Conservation (phyloP, 2,888 invertebrate genomes). For the Ophion obscuratus region DNA sequence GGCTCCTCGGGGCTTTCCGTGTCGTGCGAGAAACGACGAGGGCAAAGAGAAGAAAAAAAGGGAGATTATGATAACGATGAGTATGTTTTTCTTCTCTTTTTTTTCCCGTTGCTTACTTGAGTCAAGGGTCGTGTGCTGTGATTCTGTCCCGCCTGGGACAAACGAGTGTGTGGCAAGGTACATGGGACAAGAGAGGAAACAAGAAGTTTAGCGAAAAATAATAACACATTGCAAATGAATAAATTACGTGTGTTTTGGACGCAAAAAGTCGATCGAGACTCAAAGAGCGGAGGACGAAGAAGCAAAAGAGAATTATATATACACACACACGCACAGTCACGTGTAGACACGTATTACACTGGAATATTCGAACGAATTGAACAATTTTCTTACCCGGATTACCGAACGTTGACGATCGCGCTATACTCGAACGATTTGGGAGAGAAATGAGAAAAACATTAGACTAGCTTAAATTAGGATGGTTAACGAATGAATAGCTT, state of each 20-base stretch:
- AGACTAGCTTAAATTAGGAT: slow-evolving; percentile 50
- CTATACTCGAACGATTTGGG: slow-evolving; percentile 34
- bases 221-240: slow-evolving; percentile 31
- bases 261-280: not conserved
- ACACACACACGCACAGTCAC: not conserved
- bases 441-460: slow-evolving; percentile 11
- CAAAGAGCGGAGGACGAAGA: not conserved
- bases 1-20: slow-evolving; percentile 23
- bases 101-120: not conserved
- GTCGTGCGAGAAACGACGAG: slow-evolving; percentile 9
- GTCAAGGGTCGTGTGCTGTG: slow-evolving; percentile 34
- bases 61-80: slow-evolving; percentile 41
- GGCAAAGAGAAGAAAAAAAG: slow-evolving; percentile 1
- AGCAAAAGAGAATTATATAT: not conserved
- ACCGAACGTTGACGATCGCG: slow-evolving; percentile 38
- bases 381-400: slow-evolving; percentile 47
- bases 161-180: slow-evolving; percentile 32
- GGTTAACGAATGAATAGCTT: slow-evolving; percentile 46
- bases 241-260: no score
- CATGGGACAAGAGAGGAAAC: not conserved
- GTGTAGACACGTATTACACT: slow-evolving; percentile 13
- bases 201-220: slow-evolving; percentile 9
- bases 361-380: slow-evolving; percentile 30
- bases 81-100: not conserved
- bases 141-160: slow-evolving; percentile 44